Base-by-base conservation (phyloP, 2,113 vertebrate genomes). In the Lycaon pictus region DNA sequence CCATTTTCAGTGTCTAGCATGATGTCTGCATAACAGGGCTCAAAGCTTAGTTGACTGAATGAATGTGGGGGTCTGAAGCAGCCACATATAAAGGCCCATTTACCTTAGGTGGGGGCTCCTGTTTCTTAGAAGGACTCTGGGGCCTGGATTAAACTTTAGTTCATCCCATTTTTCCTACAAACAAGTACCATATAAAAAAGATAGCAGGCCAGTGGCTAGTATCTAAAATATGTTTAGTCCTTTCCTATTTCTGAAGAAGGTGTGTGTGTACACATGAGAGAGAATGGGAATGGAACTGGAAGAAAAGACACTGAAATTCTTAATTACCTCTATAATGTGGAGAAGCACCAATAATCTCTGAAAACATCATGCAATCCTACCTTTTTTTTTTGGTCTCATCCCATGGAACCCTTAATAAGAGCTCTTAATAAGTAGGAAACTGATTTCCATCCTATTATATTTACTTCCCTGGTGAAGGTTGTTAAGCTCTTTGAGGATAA, bases 191-290 rank as follows among this genome's bases (percentile, higher is more conserved):
- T 12, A 65, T 84, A 11, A 58, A 93, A 81, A 93, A 81, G 16
- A 48, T 58, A 93, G 11, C 79, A 95, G 32, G 35, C 22, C 2
- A 51, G 20, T 77, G 22, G 35, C 48, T 63, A 13, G 11, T 81
- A 37, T 65, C 60, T 79, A 82, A 88, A 95, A 80, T 90, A 7
- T 35, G 2, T 43, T 92, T 63, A 80, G 23, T 17, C 12, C 7
- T 91, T 92, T 94, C 84, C 56, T 55, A 27, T 74, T 93, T 91
- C 56, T 37, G n/a, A 94, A 67, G 37, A 51, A 51, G 25, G 23
- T 3, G 2, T 60, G 7, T 53, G 32, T 77, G 11, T 35, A 15
- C 43, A 43, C 43, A 25, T 11, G 79, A 62, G 32, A 25, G 37
- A 93, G 87, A 32, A 43, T 48, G 72, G 13, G 43, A 71, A 37